Evolutionary conservation across 1,140 invertebrate species (phyloP).

Genomic region (Mizuhopecten yessoensis): DNA sequence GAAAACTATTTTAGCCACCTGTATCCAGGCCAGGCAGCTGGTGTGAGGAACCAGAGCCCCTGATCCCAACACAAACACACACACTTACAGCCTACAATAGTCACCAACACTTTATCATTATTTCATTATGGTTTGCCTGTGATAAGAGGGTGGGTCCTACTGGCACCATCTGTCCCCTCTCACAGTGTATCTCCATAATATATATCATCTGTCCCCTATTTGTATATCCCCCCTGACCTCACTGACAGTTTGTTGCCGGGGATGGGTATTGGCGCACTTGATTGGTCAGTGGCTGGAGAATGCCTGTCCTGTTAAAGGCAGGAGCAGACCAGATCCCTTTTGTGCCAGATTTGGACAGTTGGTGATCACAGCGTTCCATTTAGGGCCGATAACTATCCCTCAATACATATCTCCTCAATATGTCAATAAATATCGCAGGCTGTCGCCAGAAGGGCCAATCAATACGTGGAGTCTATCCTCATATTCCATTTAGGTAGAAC

Average conservation of each 20-base stretch:
- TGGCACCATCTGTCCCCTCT: neutral
- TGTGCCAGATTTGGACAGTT: slow-evolving; percentile 9
- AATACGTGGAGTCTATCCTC: neutral
- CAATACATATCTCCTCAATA: neutral
- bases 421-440: neutral
- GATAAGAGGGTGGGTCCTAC: neutral
- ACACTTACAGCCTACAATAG: neutral
- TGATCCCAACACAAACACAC: neutral
- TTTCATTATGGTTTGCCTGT: no score
- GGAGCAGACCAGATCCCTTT: slow-evolving; percentile 19
- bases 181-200: no score
- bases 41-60: neutral
- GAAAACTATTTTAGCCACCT: neutral
- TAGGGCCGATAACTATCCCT: neutral
- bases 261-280: neutral
- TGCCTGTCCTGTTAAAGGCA: neutral
- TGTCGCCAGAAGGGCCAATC: neutral
- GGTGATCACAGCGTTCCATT: neutral
- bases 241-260: neutral
- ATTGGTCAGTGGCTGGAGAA: neutral
- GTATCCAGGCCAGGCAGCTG: slow-evolving; percentile 10
- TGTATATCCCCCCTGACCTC: neutral
- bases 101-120: neutral
- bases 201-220: neutral
- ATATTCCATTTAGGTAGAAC: no score